Conservation (phyloP, 2,113 vertebrate genomes). For the Prietella phreatophila region DNA sequence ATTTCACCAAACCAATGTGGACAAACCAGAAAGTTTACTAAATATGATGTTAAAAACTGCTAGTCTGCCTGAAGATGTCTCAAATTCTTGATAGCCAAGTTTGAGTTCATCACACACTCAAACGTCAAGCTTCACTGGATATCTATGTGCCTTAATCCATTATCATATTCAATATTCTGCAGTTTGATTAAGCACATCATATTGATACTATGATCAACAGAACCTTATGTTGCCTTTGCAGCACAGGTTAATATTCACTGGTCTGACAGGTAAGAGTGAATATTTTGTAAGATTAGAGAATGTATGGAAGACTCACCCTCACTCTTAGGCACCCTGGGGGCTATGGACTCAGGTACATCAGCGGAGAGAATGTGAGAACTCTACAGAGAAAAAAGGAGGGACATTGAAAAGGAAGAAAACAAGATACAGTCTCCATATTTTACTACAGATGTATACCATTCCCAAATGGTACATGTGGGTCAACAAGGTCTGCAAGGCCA, state of each 20-base stretch:
- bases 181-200: neutral
- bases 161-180: neutral
- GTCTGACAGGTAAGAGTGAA: neutral
- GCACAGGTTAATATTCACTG: neutral
- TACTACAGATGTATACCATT: neutral
- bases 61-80: too few relatives aligned
- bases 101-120: neutral
- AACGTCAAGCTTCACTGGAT: neutral
- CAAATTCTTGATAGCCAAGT: neutral
- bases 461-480: neutral
- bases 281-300: neutral
- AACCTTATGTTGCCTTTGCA: neutral
- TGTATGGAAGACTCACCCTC: constrained; percentile 51
- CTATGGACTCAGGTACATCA: constrained; percentile 55
- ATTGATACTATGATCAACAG: neutral
- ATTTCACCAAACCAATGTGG: neutral
- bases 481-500: neutral
- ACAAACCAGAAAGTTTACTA: neutral
- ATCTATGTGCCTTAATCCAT: neutral
- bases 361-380: constrained; percentile 61
- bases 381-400: constrained; percentile 64
- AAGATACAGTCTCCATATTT: neutral
- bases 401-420: neutral
- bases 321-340: constrained; percentile 56
- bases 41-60: neutral